These are phyloP conservation scores for Wasmannia auropunctata DNA, from an alignment of 1,140 invertebrate genomes.

Conservation along the genomic window DNA sequence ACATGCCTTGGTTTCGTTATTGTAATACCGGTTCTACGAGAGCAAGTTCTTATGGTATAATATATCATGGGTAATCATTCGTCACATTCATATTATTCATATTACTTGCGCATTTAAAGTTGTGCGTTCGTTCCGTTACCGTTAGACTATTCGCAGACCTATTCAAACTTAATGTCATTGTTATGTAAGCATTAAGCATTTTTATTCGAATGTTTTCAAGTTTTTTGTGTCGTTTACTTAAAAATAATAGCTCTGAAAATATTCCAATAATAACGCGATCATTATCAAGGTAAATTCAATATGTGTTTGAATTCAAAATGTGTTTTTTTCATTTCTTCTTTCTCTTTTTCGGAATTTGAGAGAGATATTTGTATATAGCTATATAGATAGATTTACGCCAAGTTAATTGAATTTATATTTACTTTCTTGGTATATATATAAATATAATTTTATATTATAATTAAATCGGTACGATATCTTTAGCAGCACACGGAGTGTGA, in stretches of 20 bases:
- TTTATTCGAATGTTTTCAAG: not conserved
- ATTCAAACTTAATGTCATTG: not conserved
- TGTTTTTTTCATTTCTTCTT: not conserved
- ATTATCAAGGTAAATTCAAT: not conserved
- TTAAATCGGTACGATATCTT: not conserved
- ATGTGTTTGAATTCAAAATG: not conserved
- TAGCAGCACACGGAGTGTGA: not conserved
- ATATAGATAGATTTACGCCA: not conserved
- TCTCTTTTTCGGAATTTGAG: not conserved
- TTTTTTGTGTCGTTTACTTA: not conserved
- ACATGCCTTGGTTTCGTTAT: not conserved
- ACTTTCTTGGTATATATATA: not conserved
- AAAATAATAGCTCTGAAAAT: not conserved
- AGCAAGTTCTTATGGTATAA: not conserved
- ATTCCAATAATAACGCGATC: not conserved
- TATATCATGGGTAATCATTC: not conserved
- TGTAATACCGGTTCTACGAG: constrained; percentile 14
- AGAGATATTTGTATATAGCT: not conserved
- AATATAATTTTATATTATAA: not conserved
- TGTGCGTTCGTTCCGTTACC: not conserved
- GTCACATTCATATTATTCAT: not conserved
- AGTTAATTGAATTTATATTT: not conserved
- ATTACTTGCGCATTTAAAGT: not conserved
- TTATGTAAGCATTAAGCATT: not conserved
- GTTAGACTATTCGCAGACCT: not conserved